A percentile compares a stretch with the other conserved stretches of the same genome.
These are phyloP conservation scores for Pseudois nayaur DNA, from an alignment of 2,113 vertebrate species.

Conservation along the genomic window DNA sequence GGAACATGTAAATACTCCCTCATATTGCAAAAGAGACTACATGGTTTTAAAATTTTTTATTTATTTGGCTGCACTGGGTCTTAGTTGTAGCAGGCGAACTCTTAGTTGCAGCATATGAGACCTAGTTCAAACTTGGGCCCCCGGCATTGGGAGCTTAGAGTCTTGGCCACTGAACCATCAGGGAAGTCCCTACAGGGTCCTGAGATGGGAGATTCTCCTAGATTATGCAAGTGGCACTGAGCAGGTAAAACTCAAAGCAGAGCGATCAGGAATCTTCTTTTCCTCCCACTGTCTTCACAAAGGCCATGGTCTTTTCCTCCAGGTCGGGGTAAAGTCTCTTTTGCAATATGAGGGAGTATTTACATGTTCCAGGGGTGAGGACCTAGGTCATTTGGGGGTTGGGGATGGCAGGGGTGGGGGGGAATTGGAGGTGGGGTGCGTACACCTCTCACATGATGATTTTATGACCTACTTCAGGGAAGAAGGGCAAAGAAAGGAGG, in stretches of 20 bases:
- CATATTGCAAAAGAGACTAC: neutral
- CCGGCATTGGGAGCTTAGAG: neutral
- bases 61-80: neutral
- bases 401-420: neutral
- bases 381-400: no score
- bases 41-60: neutral
- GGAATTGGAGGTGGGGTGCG: neutral
- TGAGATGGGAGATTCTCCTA: neutral
- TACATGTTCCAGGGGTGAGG: no score
- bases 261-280: neutral
- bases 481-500: neutral
- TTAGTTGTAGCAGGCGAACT: neutral
- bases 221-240: neutral
- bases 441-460: neutral
- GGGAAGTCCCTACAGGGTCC: neutral
- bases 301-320: neutral
- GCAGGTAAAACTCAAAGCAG: neutral
- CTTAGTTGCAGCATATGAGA: neutral
- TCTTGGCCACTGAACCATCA: neutral
- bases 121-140: neutral
- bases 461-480: no score
- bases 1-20: neutral
- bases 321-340: fast-evolving
- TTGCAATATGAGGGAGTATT: no score
- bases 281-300: neutral